phyloP scores from a whole-genome alignment of 2,797 vertebrate species.

The Myripristis jacobus region DNA sequence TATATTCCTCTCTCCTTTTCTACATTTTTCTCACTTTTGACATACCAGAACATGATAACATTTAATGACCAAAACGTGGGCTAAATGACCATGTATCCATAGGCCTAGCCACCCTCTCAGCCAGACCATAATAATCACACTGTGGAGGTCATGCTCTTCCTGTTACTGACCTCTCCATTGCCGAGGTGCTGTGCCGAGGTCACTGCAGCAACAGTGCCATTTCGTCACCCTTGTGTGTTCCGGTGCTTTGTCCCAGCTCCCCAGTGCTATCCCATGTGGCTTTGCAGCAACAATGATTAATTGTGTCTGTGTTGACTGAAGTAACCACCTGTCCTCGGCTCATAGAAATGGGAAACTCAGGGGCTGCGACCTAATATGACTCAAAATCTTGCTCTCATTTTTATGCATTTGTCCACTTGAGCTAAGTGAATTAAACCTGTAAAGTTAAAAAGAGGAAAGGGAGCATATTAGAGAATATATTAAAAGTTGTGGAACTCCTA shows the following conservation, averaged over 20 bases:
- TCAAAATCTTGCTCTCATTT: constrained; percentile 22
- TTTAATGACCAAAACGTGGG: constrained; percentile 25
- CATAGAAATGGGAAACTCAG: constrained; percentile 25
- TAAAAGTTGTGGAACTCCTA: constrained; percentile 23
- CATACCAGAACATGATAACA: constrained; percentile 21
- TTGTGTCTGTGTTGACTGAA: constrained; percentile 63
- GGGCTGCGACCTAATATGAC: constrained; percentile 20
- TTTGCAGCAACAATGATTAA: constrained; percentile 63
- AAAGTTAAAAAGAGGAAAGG: constrained; percentile 17
- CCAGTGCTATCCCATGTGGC: constrained; percentile 41
- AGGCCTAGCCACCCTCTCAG: constrained; percentile 40
- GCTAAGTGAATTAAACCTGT: background rate
- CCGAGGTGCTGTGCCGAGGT: constrained; percentile 38
- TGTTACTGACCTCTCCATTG: constrained; percentile 60
- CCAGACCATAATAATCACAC: constrained; percentile 66
- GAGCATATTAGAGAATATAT: constrained; percentile 8
- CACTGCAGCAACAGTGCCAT: constrained; percentile 32
- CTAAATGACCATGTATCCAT: constrained; percentile 31
- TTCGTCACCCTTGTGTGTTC: constrained; percentile 52
- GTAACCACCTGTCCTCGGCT: constrained; percentile 40
- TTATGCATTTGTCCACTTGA: background rate
- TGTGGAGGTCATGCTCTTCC: constrained; percentile 55
- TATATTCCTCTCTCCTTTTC: constrained; percentile 7
- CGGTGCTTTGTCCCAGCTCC: constrained; percentile 55
- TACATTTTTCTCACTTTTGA: background rate